Base-by-base conservation (phyloP, 2,113 vertebrate species). In the Sylvietta virens region DNA sequence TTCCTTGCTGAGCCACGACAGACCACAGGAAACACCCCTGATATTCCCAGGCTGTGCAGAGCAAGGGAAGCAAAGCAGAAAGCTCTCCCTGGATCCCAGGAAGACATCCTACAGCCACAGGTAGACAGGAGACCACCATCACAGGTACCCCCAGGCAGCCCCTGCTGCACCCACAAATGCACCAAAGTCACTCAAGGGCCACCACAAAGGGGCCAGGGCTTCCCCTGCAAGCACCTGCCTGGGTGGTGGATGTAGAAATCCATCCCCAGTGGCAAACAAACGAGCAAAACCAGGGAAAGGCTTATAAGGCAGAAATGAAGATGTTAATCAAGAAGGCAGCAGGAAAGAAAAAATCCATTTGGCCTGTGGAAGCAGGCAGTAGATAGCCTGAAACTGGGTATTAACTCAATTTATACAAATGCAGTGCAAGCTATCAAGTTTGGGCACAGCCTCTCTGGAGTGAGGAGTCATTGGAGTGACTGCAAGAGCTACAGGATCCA, bases 321-420 rank as follows among this genome's bases (percentile, higher is more conserved):
- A 71, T 5, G 28, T 31, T 66, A 54, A 86, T 45, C 35, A 78
- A 71, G 64, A 81, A 83, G 65, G 44, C 51, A 87, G 60, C 44
- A 71, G 27, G 39, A 58, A 89, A 27, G 50, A 40, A 78, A 42
- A 48, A 53, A n/a, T 2, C 8, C 33, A 18, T 80, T 27, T 50
- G 60, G 73, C 78, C 81, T 57, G 17, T 74, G 45, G 58, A 93
- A 93, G 69, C 31, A 44, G 65, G 60, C 44, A 71, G 50, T 0
- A 50, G n/a, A 66, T 40, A 60, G 64, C 80, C 45, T 73, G 54
- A 77, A 88, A 91, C 28, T 33, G 33, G 39, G 13, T 27, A 81
- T 86, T 90, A 85, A 93, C 60, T 76, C 45, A 53, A 60, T 86
- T 88, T 70, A 45, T 61, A 76, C 57, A 72, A 90, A 74, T 7